Base-by-base conservation (phyloP, 2,113 vertebrate species). In the Phrynosoma platyrhinos region DNA sequence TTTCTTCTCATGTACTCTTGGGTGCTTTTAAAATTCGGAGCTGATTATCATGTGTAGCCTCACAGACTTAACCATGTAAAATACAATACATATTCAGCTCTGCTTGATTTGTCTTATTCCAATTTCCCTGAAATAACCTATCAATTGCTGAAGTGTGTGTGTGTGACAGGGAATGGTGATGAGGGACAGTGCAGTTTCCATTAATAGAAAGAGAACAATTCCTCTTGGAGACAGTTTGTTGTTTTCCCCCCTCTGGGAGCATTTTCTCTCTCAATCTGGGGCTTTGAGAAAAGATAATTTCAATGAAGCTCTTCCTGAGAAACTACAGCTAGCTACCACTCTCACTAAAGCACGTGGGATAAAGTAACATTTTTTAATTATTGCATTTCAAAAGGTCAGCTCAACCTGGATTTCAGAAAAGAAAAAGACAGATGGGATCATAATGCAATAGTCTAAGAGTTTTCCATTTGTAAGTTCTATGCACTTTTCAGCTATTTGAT, bases 191-290 rank as follows among this genome's bases (percentile, higher is more conserved):
- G 30, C 18, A 40, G 83, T 66, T 88, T 81, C 71, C 78, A 83
- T 27, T 83, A 21, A 83, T 62, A 83, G 30, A 74, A 86, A 89
- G 85, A 66, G 58, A 84, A 87, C 23, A 87, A 58, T 78, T 71
- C 52, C 52, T 79, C 23, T 81, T 87, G 25, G 87, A 69, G 36
- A 71, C 83, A 76, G 69, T 62, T 23, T 77, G 40, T 78, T 81
- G 47, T 74, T 62, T 75, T 9, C 0, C 3, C 69, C 79, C 91
- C 23, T 20, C 20, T 6, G 18, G 64, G 25, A 78, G 66, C 64
- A 78, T 83, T 88, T 84, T 79, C 75, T 84, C 78, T 84, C 75
- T 71, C 62, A 64, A 78, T 79, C 25, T 30, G 47, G 79, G 68
- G 75, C 64, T 84, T 84, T 72, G 64, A 47, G 52, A 72, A 79